Percentiles rank a stretch among this genome's conserved stretches.
phyloP scores from a whole-genome alignment of 2,888 invertebrate genomes.

The Dastarcus helophoroides region DNA sequence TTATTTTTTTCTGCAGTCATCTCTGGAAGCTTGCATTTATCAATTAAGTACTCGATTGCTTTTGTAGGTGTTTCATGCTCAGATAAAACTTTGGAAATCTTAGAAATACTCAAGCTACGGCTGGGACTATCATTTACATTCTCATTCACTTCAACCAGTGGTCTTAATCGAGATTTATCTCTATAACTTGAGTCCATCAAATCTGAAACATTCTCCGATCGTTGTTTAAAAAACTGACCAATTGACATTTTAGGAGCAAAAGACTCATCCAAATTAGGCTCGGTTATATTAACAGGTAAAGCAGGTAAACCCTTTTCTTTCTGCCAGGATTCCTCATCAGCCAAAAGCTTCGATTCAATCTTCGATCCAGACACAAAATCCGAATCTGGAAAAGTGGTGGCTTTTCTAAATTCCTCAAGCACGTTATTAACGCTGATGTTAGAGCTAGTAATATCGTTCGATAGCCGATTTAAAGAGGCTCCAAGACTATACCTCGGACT shows the following conservation, averaged over 20 bases:
- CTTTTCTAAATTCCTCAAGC: constrained; percentile 20
- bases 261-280: constrained; percentile 11
- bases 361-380: constrained; percentile 31
- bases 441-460: constrained; percentile 18
- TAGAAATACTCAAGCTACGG: constrained; percentile 21
- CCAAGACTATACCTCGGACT: background rate
- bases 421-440: constrained; percentile 22
- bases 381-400: background rate
- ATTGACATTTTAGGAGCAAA: constrained; percentile 27
- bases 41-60: constrained; percentile 15
- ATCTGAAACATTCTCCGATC: constrained; percentile 33
- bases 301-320: constrained; percentile 26
- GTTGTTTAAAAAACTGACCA: constrained; percentile 37
- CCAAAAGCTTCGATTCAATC: constrained; percentile 31
- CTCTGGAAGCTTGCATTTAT: constrained; percentile 9
- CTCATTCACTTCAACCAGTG: constrained; percentile 14
- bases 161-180: constrained; percentile 22
- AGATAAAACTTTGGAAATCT: constrained; percentile 18
- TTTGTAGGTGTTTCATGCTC: constrained; percentile 18
- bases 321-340: constrained; percentile 37
- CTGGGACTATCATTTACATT: background rate
- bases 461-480: background rate
- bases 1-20: constrained; percentile 1
- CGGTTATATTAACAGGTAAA: constrained; percentile 12
- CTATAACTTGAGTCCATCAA: constrained; percentile 15